A percentile compares a stretch with the other conserved stretches of the same genome.
Conservation (phyloP, 1,140 invertebrate species). For the Calephelis nemesis region DNA sequence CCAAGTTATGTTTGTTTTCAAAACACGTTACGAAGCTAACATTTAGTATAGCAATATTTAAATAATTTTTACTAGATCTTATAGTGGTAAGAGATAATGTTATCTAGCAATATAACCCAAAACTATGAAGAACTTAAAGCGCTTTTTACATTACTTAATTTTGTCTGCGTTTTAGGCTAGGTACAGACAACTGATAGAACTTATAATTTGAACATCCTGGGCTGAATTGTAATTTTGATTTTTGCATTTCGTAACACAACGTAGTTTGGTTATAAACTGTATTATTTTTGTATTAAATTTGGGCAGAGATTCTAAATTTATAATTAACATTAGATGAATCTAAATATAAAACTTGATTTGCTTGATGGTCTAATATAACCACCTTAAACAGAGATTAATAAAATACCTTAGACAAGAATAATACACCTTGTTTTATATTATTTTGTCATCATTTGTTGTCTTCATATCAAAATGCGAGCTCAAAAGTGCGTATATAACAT, state of each 20-base stretch:
- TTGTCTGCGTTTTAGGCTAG: neutral
- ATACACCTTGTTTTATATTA: too few relatives aligned
- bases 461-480: too few relatives aligned
- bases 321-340: neutral
- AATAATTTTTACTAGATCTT: constrained; percentile 15
- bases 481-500: too few relatives aligned
- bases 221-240: too few relatives aligned
- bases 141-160: neutral
- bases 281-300: too few relatives aligned
- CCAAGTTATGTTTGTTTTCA: constrained; percentile 3
- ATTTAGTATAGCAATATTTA: constrained; percentile 3
- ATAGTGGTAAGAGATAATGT: constrained; percentile 12
- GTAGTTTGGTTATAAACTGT: too few relatives aligned
- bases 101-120: constrained; percentile 14
- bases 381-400: too few relatives aligned
- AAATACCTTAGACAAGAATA: too few relatives aligned
- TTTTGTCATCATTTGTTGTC: too few relatives aligned
- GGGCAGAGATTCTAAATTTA: neutral
- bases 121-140: neutral
- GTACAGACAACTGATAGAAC: neutral
- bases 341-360: neutral
- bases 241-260: too few relatives aligned
- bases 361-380: too few relatives aligned
- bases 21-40: constrained; percentile 6
- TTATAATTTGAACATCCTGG: too few relatives aligned